Conservation (phyloP, 2,797 vertebrate genomes). For the Sebastolobus alascanus region DNA sequence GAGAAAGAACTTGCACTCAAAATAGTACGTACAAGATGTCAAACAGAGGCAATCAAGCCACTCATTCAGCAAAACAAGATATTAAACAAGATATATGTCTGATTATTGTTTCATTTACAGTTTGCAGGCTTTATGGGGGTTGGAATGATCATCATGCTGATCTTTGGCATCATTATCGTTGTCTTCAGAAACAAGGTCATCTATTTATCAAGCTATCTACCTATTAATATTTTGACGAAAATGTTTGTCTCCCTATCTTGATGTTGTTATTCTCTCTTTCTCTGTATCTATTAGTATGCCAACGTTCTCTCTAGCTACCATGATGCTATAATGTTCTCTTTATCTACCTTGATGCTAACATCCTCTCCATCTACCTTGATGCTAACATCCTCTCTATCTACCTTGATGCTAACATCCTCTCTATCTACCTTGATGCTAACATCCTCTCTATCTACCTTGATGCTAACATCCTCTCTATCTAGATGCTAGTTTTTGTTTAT, state of each 20-base stretch:
- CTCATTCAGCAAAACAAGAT: not conserved
- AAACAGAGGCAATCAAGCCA: not conserved
- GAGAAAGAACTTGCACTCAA: slow-evolving; percentile 61
- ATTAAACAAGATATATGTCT: not conserved
- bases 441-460: not conserved
- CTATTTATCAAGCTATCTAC: not conserved
- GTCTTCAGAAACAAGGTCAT: slow-evolving; percentile 52
- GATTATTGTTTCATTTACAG: slow-evolving; percentile 36
- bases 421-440: not conserved
- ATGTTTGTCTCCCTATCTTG: not conserved
- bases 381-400: not conserved
- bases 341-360: not conserved
- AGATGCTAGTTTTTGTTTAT: not conserved
- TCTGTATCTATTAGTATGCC: not conserved
- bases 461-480: not conserved
- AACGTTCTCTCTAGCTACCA: not conserved
- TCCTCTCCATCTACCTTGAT: not conserved
- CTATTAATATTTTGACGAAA: not conserved
- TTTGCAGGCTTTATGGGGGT: slow-evolving; percentile 71
- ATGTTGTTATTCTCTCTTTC: not conserved
- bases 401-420: not conserved
- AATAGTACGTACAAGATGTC: slow-evolving; percentile 46
- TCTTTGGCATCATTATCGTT: slow-evolving; percentile 52
- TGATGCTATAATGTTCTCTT: not conserved
- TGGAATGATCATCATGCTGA: slow-evolving; percentile 71